Evolutionary conservation across 2,113 vertebrate species (phyloP).

Genomic region (Vulpes ferrilata): DNA sequence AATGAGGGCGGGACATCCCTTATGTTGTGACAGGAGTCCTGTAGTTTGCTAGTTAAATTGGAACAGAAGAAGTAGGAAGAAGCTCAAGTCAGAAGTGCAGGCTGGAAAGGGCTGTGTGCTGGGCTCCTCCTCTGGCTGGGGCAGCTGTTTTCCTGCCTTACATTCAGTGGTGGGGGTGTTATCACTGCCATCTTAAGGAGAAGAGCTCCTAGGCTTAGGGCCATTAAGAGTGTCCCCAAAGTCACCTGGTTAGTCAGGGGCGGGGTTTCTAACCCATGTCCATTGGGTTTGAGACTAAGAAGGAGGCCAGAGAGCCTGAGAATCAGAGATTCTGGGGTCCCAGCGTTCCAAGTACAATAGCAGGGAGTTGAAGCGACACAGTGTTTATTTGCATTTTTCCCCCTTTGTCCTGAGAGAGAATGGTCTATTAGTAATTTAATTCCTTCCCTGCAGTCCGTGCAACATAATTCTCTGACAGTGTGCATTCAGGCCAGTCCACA

Average conservation of each 20-base stretch:
- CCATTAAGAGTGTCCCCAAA: background rate
- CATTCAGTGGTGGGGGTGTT: background rate
- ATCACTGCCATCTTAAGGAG: background rate
- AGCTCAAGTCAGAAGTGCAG: background rate
- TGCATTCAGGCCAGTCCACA: constrained; percentile 59
- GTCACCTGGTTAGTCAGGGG: background rate
- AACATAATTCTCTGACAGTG: constrained; percentile 21
- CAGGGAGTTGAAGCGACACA: background rate
- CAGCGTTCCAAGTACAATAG: background rate
- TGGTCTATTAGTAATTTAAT: constrained; percentile 42
- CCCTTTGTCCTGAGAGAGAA: background rate
- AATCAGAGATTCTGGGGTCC: background rate
- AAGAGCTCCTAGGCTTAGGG: background rate
- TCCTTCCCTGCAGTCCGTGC: background rate
- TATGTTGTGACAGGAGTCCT: background rate
- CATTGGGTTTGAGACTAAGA: background rate
- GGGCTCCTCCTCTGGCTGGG: background rate
- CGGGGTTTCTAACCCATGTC: background rate
- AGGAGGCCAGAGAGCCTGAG: background rate
- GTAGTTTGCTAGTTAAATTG: background rate
- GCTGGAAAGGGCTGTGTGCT: background rate
- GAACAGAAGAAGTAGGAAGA: background rate
- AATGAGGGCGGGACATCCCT: background rate
- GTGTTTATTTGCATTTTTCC: background rate
- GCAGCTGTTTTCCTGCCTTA: background rate